Evolutionary conservation across 1,140 invertebrate species (phyloP), one percentile per base, ranked within the genome.

Genomic region (Carcinoscorpius rotundicauda): DNA sequence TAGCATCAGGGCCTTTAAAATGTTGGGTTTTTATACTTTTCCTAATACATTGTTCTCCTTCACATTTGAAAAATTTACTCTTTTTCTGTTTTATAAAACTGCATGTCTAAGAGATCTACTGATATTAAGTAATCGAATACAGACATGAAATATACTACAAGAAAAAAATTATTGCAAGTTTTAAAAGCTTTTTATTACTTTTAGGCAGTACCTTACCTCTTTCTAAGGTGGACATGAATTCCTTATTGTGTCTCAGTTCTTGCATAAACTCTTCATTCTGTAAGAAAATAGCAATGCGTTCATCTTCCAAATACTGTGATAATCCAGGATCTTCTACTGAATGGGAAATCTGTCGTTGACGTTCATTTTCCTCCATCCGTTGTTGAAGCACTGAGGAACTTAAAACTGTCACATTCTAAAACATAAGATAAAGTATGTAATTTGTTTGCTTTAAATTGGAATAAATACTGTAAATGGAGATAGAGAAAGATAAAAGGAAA

Each of bases 181-280:
- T 5, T 6, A 53, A 49, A 9, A 4, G 29, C 3, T 62, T n/a
- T 6, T 48, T 51, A 29, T 51, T 29, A 51, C 48, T 48, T 5
- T 29, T 55, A 53, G 10, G 29, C 29, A 60, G 57, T 49, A 49
- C 48, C 48, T 9, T 62, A 70, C 66, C 76, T 64, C 83, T 86
- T 73, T 93, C 88, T 58, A 95, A 78, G 4, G 89, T 88, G 53
- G 85, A 86, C 77, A 94, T 85, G 73, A 95, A 95, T 72, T 93
- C 90, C 75, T 91, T 85, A 75, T 95, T 93, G 81, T 86, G 86
- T 66, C 89, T 79, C 51, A 95, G 78, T 74, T 93, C 88, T 56
- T 87, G 84, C 83, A 95, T 87, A 73, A 95, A 95, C 77, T 95
- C 91, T 75, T 92, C 89, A 74, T 94, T 94, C 76, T 95, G 91